Evolutionary conservation across 2,113 vertebrate species (phyloP), one percentile per base, ranked within the genome.

Genomic region (Calonectris borealis): DNA sequence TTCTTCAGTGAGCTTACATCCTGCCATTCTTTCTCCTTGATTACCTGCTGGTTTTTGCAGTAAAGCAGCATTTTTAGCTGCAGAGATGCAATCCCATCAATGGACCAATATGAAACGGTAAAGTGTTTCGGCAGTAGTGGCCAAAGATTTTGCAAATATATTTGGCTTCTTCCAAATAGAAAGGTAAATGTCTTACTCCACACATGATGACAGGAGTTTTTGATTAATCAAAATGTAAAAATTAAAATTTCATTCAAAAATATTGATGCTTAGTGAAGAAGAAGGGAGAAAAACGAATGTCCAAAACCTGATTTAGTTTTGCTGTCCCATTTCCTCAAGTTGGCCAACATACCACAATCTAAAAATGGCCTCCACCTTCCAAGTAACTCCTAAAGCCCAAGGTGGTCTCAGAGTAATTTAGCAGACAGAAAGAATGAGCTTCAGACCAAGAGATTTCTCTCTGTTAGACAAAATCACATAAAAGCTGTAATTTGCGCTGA

Each of bases 91-190:
- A 42, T 52, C 2, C 3, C 14, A 38, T 32, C 15, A 29, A 16
- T 19, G 19, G 2, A 40, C 3, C 13, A 61, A 21, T 44, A 52
- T 16, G n/a, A 80, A 64, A 60, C 7, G 34, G 4, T 52, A 32
- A 40, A n/a, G 1, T 34, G 3, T 51, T 64, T 66, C 3, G 2
- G 17, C 22, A 80, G 17, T 1, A 0, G 8, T 20, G 10, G 18
- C 26, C 11, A 66, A 70, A 49, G 38, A 1, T 69, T 82, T 86
- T 48, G 18, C 4, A 88, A 62, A 34, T n/a, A 22, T 32, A 49
- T 42, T 49, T 76, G 3, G 3, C 26, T 36, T 68, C 29, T 72
- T 79, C 57, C 20, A 76, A 21, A 46, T 29, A 16, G 21, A 69
- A 79, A 69, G 9, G 7, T 51, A 72, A 92, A 72, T 55, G 4